phyloP scores from a whole-genome alignment of 1,140 invertebrate species.

The Halyomorpha halys region DNA sequence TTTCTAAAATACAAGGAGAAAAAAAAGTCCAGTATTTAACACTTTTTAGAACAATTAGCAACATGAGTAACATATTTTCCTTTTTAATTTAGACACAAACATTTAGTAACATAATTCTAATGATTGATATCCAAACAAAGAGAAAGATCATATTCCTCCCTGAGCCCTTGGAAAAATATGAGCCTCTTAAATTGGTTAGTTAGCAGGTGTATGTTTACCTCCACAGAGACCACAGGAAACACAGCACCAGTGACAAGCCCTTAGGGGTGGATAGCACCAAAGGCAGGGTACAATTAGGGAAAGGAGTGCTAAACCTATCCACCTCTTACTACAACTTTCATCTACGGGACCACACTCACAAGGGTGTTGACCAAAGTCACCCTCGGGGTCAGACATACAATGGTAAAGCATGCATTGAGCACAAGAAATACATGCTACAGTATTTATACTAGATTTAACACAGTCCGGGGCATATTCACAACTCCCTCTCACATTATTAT shows the following conservation, averaged over 20 bases:
- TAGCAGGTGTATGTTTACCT: constrained; percentile 62
- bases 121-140: not conserved
- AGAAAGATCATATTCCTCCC: constrained; percentile 17
- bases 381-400: constrained; percentile 77
- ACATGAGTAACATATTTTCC: constrained; percentile 4
- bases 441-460: constrained; percentile 66
- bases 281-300: constrained; percentile 84
- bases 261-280: constrained; percentile 82
- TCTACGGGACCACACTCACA: constrained; percentile 57
- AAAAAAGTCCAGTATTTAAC: too few relatives aligned
- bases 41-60: too few relatives aligned
- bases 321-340: constrained; percentile 49
- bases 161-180: constrained; percentile 22
- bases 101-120: constrained; percentile 1
- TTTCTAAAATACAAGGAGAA: too few relatives aligned
- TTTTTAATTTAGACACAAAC: constrained; percentile 17
- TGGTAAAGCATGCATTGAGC: constrained; percentile 85
- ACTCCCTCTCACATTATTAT: constrained; percentile 66
- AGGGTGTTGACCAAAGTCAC: constrained; percentile 66
- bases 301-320: constrained; percentile 74
- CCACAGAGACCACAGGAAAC: constrained; percentile 67
- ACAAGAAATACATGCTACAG: constrained; percentile 71
- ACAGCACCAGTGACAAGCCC: constrained; percentile 72
- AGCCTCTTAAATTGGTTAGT: constrained; percentile 35
- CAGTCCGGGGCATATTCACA: constrained; percentile 84